Evolutionary conservation across 2,113 vertebrate species (phyloP).

Genomic region (Boleophthalmus pectinirostris): DNA sequence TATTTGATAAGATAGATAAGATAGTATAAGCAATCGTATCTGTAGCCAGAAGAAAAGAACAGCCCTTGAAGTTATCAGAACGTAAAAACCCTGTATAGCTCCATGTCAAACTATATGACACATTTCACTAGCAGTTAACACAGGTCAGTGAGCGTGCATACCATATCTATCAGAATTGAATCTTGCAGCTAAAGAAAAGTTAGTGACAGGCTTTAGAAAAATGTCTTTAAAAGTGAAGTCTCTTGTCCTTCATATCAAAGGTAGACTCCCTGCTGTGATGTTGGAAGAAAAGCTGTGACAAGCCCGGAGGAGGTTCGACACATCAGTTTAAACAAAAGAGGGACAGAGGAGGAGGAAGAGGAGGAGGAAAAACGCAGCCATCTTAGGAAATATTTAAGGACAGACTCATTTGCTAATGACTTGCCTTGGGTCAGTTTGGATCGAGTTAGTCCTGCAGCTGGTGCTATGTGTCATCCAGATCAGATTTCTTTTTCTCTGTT

Average conservation of each 20-base stretch:
- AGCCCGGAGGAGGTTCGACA: slow-evolving; percentile 50
- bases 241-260: slow-evolving; percentile 60
- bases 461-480: slow-evolving; percentile 14
- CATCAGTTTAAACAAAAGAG: slow-evolving; percentile 56
- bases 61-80: neutral
- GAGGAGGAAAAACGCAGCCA: slow-evolving; percentile 20
- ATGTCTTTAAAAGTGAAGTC: slow-evolving; percentile 32
- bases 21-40: neutral
- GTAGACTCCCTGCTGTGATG: slow-evolving; percentile 45
- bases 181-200: slow-evolving; percentile 27
- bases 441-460: slow-evolving; percentile 43
- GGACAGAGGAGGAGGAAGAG: slow-evolving; percentile 7
- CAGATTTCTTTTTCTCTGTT: neutral
- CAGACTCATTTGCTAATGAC: slow-evolving; percentile 57
- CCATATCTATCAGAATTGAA: slow-evolving; percentile 1
- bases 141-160: neutral
- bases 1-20: no score
- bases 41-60: neutral
- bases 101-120: neutral
- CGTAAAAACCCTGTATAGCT: neutral
- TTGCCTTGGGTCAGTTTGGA: slow-evolving; percentile 40
- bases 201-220: slow-evolving; percentile 16
- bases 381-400: slow-evolving; percentile 38
- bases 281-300: slow-evolving; percentile 46
- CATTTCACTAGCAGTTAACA: neutral